Conservation (phyloP, 1,140 invertebrate genomes). For the Caligus rogercresseyi region DNA sequence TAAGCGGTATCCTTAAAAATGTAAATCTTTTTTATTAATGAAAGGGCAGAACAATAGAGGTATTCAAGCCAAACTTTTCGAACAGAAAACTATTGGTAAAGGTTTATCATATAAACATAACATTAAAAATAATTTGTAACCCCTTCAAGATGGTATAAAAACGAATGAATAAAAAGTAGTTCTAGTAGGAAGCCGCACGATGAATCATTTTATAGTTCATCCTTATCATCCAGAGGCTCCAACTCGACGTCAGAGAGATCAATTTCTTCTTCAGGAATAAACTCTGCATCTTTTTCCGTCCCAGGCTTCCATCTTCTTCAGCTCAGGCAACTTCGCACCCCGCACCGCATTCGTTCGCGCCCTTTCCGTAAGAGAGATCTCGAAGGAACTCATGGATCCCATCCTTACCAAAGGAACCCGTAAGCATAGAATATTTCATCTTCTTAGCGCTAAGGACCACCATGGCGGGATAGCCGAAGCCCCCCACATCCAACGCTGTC, state of each 20-base stretch:
- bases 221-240: constrained; percentile 41
- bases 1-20: too few relatives aligned
- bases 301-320: constrained; percentile 59
- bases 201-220: constrained; percentile 61
- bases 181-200: too few relatives aligned
- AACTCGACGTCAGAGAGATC: constrained; percentile 77
- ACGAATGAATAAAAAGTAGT: too few relatives aligned
- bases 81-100: too few relatives aligned
- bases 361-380: constrained; percentile 83
- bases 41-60: too few relatives aligned
- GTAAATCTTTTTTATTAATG: too few relatives aligned
- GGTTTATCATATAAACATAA: too few relatives aligned
- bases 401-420: constrained; percentile 79
- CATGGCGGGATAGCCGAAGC: constrained; percentile 80
- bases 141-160: too few relatives aligned
- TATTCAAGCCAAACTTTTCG: too few relatives aligned
- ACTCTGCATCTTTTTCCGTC: constrained; percentile 89
- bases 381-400: constrained; percentile 87
- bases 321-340: constrained; percentile 61
- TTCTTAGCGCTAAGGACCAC: constrained; percentile 91
- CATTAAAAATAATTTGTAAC: too few relatives aligned
- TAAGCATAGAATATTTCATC: constrained; percentile 82
- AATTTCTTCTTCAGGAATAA: constrained; percentile 74
- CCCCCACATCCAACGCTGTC: constrained; percentile 75
- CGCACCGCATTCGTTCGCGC: constrained; percentile 73